phyloP scores from a whole-genome alignment of 2,888 invertebrate genomes.

The Megalurothrips usitatus region DNA sequence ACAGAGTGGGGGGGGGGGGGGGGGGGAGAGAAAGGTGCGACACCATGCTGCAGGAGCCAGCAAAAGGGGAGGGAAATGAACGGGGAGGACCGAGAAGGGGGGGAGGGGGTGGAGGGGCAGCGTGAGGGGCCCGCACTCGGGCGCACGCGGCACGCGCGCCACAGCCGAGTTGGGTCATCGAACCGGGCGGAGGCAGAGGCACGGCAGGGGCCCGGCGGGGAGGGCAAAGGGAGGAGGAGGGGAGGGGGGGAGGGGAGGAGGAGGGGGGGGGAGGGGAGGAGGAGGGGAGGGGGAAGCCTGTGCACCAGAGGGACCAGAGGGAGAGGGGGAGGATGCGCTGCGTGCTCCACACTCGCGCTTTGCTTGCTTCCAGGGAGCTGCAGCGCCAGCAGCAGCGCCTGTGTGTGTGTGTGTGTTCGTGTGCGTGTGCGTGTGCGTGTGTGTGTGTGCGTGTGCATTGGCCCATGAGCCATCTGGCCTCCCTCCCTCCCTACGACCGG shows the following conservation, averaged over 20 bases:
- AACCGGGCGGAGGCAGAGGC: background rate
- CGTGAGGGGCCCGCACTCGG: background rate
- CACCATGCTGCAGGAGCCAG: background rate
- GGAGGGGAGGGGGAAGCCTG: background rate
- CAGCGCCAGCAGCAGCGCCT: no score
- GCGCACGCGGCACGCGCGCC: background rate
- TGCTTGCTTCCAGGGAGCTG: no score
- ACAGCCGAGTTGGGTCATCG: background rate
- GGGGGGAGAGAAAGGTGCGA: background rate
- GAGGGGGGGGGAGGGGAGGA: background rate
- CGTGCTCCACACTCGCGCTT: no score
- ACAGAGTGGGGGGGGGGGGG: background rate
- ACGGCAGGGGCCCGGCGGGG: background rate
- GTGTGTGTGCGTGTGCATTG: no score
- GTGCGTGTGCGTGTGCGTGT: no score
- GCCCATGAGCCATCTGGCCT: no score
- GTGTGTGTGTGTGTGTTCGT: no score
- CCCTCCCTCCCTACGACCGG: no score
- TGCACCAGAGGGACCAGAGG: background rate
- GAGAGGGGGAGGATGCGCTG: background rate
- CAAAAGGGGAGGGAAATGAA: background rate
- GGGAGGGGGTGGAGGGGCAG: background rate
- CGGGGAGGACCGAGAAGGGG: background rate
- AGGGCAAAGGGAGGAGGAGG: no score
- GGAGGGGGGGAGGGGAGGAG: background rate